These are phyloP conservation scores for Drosophila buzzatii DNA, from an alignment of 2,888 invertebrate species.

Conservation along the genomic window DNA sequence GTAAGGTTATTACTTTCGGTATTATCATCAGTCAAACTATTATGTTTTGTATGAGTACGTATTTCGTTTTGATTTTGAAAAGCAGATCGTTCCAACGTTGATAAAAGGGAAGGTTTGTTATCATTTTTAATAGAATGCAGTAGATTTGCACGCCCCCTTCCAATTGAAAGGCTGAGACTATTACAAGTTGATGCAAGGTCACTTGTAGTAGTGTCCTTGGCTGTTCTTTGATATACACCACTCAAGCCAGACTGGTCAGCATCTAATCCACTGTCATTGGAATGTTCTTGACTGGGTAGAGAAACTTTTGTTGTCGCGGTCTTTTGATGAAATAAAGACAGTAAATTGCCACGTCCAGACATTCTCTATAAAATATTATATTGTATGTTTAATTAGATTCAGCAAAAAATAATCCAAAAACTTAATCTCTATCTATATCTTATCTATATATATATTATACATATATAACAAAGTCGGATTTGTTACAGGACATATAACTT, in stretches of 20 bases:
- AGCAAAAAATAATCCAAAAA: background rate
- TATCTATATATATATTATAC: too few species aligned
- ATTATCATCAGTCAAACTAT: background rate
- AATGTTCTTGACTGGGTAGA: conserved; percentile 29
- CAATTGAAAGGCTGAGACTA: conserved; percentile 44
- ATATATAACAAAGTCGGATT: too few species aligned
- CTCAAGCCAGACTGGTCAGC: conserved; percentile 35
- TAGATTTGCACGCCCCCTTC: conserved; percentile 62
- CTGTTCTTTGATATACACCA: conserved; percentile 17
- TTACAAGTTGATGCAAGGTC: conserved; percentile 37
- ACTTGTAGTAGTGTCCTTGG: conserved; percentile 3
- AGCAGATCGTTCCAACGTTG: background rate
- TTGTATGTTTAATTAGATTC: background rate
- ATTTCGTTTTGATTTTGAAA: conserved; percentile 4
- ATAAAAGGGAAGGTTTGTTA: background rate
- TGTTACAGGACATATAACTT: too few species aligned
- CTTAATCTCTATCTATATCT: too few species aligned
- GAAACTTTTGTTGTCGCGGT: conserved; percentile 17
- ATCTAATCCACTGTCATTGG: conserved; percentile 56
- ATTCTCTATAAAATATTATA: conserved; percentile 44
- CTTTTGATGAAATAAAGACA: conserved; percentile 50
- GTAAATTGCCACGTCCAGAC: conserved; percentile 61
- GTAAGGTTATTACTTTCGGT: background rate
- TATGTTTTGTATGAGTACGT: background rate
- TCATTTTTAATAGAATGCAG: conserved; percentile 32